These are phyloP conservation scores for Ictalurus punctatus DNA, from an alignment of 2,113 vertebrate species.

Conservation along the genomic window DNA sequence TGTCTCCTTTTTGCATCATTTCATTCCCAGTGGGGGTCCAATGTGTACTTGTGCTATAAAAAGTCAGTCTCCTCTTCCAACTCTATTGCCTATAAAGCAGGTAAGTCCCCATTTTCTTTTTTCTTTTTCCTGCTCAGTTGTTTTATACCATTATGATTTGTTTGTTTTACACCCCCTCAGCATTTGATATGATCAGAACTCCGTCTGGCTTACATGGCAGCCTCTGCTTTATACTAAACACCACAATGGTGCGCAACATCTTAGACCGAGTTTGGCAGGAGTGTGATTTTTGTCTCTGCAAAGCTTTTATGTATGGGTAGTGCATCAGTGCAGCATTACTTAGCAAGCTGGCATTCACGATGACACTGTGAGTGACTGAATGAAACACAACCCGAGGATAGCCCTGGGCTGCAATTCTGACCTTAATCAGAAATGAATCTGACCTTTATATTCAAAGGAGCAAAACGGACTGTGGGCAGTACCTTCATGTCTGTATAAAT, in stretches of 20 bases:
- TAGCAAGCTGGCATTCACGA: background rate
- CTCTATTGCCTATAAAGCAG: constrained; percentile 93
- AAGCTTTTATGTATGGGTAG: background rate
- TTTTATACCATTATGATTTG: background rate
- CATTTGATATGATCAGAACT: background rate
- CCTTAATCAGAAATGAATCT: background rate
- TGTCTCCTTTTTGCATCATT: background rate
- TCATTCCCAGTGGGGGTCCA: constrained; percentile 91
- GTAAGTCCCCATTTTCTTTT: constrained; percentile 74
- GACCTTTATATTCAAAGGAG: background rate
- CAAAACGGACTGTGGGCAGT: background rate
- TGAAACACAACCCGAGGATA: background rate
- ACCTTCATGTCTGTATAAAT: background rate
- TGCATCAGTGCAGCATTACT: background rate
- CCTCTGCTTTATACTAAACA: background rate
- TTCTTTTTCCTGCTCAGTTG: background rate
- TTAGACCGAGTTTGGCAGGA: background rate
- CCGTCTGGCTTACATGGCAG: background rate
- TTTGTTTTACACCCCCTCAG: background rate
- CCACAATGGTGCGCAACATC: background rate
- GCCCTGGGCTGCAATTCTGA: background rate
- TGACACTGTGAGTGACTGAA: no score
- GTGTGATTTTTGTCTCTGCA: background rate
- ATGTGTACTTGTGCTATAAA: constrained; percentile 96
- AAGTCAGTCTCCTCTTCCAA: constrained; percentile 97